Conservation (phyloP, 2,113 vertebrate genomes). For the Smithornis capensis region DNA sequence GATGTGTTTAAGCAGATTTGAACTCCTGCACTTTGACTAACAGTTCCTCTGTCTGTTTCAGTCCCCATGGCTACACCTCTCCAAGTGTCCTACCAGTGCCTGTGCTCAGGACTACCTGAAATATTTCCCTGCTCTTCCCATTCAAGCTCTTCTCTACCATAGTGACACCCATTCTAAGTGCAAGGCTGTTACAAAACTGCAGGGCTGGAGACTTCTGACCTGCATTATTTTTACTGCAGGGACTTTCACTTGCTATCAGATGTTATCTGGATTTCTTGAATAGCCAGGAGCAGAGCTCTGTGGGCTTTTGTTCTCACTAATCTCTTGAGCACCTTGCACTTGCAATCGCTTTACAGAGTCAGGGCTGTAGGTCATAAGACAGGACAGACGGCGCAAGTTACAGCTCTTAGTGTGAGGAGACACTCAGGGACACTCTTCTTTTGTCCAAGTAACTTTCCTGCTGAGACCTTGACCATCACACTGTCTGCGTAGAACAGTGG, state of each 20-base stretch:
- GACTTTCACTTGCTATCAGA: not conserved
- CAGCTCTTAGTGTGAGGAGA: not conserved
- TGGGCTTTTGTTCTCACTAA: not conserved
- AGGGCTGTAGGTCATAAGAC: not conserved
- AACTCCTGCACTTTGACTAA: not conserved
- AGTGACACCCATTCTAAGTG: not conserved
- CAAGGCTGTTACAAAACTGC: not conserved
- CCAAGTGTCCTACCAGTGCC: not conserved
- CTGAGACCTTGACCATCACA: not conserved
- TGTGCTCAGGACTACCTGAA: not conserved
- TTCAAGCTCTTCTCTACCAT: not conserved
- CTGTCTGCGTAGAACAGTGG: not conserved
- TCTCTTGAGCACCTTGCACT: not conserved
- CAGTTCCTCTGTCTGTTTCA: not conserved
- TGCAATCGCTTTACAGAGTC: not conserved
- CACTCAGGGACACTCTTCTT: not conserved
- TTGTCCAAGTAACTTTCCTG: not conserved
- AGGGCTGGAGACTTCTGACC: not conserved
- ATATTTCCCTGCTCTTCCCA: not conserved
- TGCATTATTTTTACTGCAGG: not conserved
- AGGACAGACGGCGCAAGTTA: not conserved
- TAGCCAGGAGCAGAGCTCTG: not conserved
- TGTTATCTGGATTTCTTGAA: not conserved
- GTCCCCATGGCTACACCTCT: not conserved
- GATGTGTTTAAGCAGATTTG: not conserved